These are phyloP conservation scores for Siniperca undulata DNA, from an alignment of 2,797 vertebrate species.

Conservation along the genomic window DNA sequence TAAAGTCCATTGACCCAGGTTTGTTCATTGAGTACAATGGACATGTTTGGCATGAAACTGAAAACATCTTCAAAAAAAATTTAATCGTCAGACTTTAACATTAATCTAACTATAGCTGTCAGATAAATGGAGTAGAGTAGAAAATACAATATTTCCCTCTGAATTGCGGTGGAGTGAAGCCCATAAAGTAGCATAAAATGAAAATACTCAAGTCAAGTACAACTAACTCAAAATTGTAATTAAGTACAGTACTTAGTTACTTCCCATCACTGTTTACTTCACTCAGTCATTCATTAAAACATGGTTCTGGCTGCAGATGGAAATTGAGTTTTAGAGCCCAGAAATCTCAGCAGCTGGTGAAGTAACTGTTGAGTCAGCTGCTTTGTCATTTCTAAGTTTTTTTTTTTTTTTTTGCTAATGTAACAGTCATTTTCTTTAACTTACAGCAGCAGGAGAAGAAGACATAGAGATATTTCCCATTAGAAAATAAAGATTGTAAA, in stretches of 20 bases:
- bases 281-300: background rate
- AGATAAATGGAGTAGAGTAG: too few relatives aligned
- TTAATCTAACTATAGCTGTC: background rate
- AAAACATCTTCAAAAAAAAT: background rate
- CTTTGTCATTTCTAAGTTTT: background rate
- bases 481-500: background rate
- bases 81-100: too few relatives aligned
- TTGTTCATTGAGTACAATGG: background rate
- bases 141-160: too few relatives aligned
- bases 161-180: too few relatives aligned
- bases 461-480: too few relatives aligned
- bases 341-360: background rate
- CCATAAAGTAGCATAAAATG: too few relatives aligned
- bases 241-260: too few relatives aligned
- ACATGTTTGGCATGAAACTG: background rate
- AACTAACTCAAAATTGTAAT: too few relatives aligned
- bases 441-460: background rate
- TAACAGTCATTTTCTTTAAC: too few relatives aligned
- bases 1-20: conserved; percentile 3
- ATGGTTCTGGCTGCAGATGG: too few relatives aligned
- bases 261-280: too few relatives aligned
- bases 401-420: background rate
- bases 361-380: background rate
- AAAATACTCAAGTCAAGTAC: too few relatives aligned
- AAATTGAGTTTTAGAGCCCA: background rate